phyloP scores from a whole-genome alignment of 2,888 invertebrate genomes.

The Heliconius erato region DNA sequence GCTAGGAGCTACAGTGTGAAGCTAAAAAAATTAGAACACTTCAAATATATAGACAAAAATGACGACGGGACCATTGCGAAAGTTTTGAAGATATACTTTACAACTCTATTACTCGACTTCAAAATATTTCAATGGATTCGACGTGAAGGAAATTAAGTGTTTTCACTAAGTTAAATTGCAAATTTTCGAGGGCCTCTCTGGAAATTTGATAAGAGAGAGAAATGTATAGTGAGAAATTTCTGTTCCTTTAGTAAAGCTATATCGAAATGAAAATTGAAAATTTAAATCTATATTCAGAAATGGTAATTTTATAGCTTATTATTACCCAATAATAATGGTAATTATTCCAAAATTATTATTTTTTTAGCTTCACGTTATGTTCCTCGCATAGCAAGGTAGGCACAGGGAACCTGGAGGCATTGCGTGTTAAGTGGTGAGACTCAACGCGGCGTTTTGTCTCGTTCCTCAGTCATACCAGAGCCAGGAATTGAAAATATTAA shows the following conservation, averaged over 20 bases:
- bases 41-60: neutral
- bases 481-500: too few relatives aligned
- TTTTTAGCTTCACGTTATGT: neutral
- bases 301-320: too few relatives aligned
- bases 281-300: neutral
- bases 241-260: neutral
- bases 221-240: neutral
- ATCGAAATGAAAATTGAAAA: neutral
- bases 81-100: neutral
- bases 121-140: neutral
- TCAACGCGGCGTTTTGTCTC: too few relatives aligned
- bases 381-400: neutral
- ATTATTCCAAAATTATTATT: neutral
- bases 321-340: too few relatives aligned
- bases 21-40: neutral
- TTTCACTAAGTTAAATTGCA: constrained; percentile 15
- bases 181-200: neutral
- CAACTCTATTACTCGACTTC: neutral
- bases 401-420: neutral
- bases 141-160: neutral
- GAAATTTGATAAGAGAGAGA: neutral
- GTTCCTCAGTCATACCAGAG: too few relatives aligned
- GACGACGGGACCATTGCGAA: neutral
- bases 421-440: too few relatives aligned
- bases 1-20: too few relatives aligned